Evolutionary conservation across 2,113 vertebrate species (phyloP), one percentile per base, ranked within the genome.

Genomic region (Orthochromis malagaraziensis): DNA sequence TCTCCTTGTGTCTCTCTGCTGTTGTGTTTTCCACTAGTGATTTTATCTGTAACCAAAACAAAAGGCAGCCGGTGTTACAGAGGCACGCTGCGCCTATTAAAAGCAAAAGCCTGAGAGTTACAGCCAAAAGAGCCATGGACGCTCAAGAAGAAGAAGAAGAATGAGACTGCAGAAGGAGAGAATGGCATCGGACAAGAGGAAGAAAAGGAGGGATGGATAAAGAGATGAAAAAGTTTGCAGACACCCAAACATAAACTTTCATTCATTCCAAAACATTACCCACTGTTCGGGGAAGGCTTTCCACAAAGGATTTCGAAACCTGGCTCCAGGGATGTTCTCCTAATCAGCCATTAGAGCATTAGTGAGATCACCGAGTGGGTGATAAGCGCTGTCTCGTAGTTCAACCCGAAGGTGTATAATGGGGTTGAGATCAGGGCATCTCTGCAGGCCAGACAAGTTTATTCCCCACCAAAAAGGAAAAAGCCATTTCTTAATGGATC

Each of bases 11-110:
- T 68, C 49, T 63, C 79, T 65, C 38, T 55, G 65, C 89, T 84
- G 83, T 84, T 35, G 26, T 93, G 92, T 93, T 95, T 93, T 91
- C 82, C 88, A 88, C 88, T 70, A 42, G 16, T 53, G 92, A 93
- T 95, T 93, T 91, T 92, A 95, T 95, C 94, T 95, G 92, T 92
- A 91, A 94, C 91, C 91, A 94, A 95, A 94, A 94, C 95, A 96
- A 94, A 68, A 95, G 84, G 87, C 89, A 82, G 92, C 13, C 83
- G 57, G 73, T 87, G 79, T 91, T 88, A 84, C 81, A 84, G 87
- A 91, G 91, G 79, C 90, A 87, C 89, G 35, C 54, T 84, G 90
- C 7, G 55, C 84, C 92, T 82, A 84, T 91, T 93, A 91, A 93
- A 91, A 9, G 12, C 40, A 83, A 79, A 68, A 60, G 51, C 65